Base-by-base conservation (phyloP, 2,888 invertebrate species). In the Drosophila bunnanda region DNA sequence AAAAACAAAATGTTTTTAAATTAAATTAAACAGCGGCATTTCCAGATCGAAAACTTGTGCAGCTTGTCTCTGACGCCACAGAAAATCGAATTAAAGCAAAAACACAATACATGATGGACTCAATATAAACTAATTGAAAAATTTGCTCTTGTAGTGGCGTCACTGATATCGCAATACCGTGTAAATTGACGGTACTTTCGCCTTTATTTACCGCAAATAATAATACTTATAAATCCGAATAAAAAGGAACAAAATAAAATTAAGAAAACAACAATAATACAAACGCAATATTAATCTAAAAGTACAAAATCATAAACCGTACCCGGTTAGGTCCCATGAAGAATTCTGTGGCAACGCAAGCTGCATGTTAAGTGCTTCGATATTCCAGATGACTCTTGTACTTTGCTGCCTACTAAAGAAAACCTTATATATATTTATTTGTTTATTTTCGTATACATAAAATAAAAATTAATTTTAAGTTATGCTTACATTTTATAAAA, bases 61-160 rank as follows among this genome's bases (percentile, higher is more conserved):
- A 55, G 56, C 67, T 58, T 46, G 50, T 65, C 56, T 72, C 43
- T 74, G 74, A 58, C 66, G 75, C 71, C 71, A 64, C 64, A 17
- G 44, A 62, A 72, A 38, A 70, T 17, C 36, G 28, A 67, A 32
- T 56, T 67, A 55, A 56, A 8, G 28, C 56, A 67, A 67, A 30
- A 32, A 25, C 39, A 38, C 54, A 67, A 44, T 36, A n/a, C 20
- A 56, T 68, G 55, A 48, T 65, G 38, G 39, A 48, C 55, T 53
- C 52, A 30, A 71, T 71, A 69, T 53, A 69, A 64, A 53, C 56
- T 72, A 72, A 73, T 72, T 72, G 74, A 64, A 64, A 64, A 57
- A 46, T 32, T 22, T 62, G 38, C 36, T 58, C 44, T 38, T 38
- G 22, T 15, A 36, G 52, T 52, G 39, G 64, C 65, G 73, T 64